Evolutionary conservation across 2,888 invertebrate genomes (phyloP).

Genomic region (Dynastes hyllus): DNA sequence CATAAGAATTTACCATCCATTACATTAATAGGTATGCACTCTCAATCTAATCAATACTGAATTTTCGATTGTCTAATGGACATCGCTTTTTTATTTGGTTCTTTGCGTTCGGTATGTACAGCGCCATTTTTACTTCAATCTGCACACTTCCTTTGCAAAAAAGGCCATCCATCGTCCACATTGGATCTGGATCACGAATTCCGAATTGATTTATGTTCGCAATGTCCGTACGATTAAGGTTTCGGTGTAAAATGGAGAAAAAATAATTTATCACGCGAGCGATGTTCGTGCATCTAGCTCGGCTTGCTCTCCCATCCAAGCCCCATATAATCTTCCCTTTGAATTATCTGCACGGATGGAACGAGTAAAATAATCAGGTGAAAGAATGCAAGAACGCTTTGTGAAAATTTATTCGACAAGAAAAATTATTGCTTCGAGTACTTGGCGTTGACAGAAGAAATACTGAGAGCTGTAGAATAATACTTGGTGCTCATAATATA

Average conservation of each 20-base stretch:
- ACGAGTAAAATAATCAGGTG: conserved; percentile 27
- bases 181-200: conserved; percentile 33
- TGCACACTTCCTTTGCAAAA: conserved; percentile 16
- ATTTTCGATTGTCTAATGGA: conserved; percentile 59
- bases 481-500: too few relatives aligned
- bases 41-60: conserved; percentile 51
- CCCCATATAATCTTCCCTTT: conserved; percentile 19
- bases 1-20: too few relatives aligned
- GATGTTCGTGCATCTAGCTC: conserved; percentile 34
- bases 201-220: conserved; percentile 35
- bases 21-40: conserved; percentile 26
- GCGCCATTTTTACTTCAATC: conserved; percentile 1
- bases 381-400: conserved; percentile 19
- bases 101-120: neutral
- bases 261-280: conserved; percentile 39
- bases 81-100: neutral
- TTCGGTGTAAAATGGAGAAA: conserved; percentile 38
- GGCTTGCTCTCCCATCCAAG: conserved; percentile 10
- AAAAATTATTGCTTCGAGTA: neutral
- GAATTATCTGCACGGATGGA: conserved; percentile 35
- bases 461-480: neutral
- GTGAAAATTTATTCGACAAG: conserved; percentile 4
- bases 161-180: conserved; percentile 22
- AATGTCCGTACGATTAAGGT: conserved; percentile 37
- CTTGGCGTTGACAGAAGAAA: conserved; percentile 1